Evolutionary conservation across 1,140 invertebrate genomes (phyloP).

Genomic region (Battus philenor): DNA sequence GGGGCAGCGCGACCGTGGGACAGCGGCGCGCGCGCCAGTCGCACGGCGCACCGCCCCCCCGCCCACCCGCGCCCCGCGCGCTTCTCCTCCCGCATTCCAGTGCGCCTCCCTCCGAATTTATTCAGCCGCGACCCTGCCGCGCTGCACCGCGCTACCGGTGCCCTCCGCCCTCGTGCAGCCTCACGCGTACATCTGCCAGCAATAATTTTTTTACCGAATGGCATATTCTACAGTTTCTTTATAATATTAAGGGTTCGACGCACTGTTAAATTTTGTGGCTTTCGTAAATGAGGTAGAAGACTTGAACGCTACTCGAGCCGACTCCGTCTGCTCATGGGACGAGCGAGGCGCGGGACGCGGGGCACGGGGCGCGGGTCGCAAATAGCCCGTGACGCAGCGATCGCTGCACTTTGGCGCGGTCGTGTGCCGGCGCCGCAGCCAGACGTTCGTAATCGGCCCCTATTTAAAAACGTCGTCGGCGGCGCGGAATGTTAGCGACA

Average conservation of each 20-base stretch:
- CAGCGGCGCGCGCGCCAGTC: conserved; percentile 69
- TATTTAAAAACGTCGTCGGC: conserved; percentile 68
- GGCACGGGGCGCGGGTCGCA: conserved; percentile 47
- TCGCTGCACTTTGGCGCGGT: conserved; percentile 70
- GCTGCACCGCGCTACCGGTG: conserved; percentile 19
- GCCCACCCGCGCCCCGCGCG: conserved; percentile 19
- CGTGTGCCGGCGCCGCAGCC: conserved; percentile 64
- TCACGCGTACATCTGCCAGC: conserved; percentile 69
- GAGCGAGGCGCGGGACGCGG: conserved; percentile 23
- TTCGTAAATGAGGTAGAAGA: no score
- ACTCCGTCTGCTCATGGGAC: no score
- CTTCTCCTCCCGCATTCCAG: conserved; percentile 64
- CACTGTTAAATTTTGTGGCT: no score
- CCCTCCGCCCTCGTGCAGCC: conserved; percentile 37
- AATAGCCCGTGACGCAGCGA: conserved; percentile 70
- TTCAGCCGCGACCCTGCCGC: conserved; percentile 58
- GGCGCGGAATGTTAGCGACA: conserved; percentile 56
- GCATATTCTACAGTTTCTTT: no score
- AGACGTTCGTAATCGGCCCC: conserved; percentile 69
- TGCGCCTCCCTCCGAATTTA: conserved; percentile 71
- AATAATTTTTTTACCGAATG: no score
- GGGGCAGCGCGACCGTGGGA: conserved; percentile 58
- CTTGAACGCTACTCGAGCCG: no score
- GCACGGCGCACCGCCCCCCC: conserved; percentile 62
- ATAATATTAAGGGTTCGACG: no score